These are phyloP conservation scores for Vicugna pacos DNA, from an alignment of 2,113 vertebrate species.

Conservation along the genomic window DNA sequence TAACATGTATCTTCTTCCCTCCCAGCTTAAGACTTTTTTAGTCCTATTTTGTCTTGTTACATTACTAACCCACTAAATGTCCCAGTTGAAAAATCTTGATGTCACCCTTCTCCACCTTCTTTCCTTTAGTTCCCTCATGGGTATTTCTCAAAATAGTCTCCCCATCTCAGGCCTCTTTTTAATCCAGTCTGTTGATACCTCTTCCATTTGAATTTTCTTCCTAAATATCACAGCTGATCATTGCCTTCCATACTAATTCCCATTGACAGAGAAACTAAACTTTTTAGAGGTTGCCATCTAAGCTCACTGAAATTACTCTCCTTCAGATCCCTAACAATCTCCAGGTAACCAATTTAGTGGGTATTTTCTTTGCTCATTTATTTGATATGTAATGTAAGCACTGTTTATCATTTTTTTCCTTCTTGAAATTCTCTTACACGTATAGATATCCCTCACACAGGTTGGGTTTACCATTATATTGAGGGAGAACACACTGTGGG, in stretches of 20 bases:
- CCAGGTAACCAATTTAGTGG: background rate
- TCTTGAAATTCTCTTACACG: background rate
- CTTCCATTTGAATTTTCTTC: background rate
- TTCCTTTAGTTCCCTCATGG: background rate
- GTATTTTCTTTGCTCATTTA: constrained; percentile 13
- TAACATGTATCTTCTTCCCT: background rate
- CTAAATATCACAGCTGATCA: background rate
- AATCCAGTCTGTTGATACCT: background rate
- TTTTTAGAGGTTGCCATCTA: background rate
- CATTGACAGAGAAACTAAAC: background rate
- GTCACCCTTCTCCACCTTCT: background rate
- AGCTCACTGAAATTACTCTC: background rate
- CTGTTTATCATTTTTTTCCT: background rate
- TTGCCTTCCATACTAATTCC: background rate
- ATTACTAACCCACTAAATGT: background rate
- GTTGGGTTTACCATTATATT: background rate
- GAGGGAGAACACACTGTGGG: background rate
- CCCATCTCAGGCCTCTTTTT: background rate
- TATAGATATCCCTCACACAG: background rate
- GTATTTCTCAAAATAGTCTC: constrained; percentile 35
- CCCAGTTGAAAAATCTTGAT: background rate
- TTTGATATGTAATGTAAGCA: background rate
- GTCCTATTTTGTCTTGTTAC: background rate
- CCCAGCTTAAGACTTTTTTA: background rate
- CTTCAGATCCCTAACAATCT: background rate